Base-by-base conservation (phyloP, 2,113 vertebrate genomes). In the Tragelaphus strepsiceros region DNA sequence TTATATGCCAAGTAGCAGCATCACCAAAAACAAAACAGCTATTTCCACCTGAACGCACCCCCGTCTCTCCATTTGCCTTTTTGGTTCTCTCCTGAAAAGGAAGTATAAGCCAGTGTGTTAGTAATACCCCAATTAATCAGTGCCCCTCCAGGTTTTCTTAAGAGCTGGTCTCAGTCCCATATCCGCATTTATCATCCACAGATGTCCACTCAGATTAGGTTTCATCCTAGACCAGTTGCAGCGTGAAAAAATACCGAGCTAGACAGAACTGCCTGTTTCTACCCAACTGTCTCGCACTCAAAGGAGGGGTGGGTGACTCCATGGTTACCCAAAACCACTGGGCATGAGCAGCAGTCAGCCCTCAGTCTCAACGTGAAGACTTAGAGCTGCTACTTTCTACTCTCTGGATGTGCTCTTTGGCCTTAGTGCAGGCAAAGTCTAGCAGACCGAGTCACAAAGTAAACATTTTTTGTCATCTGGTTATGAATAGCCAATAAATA, bases 141-240 rank as follows among this genome's bases (percentile, higher is more conserved):
- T 87, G 13, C 49, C 19, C 53, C 22, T 4, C 6, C 32, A 30
- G 3, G 6, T 15, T 54, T n/a, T 35, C 32, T 53, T 58, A 58
- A 54, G 21, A 61, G 1, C 97, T 96, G 99, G 99, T 99, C 99
- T 99, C 99, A 99, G 99, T 99, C 99, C 99, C 99, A 99, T 99
- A 99, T 99, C 99, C 99, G 99, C 99, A 98, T 98, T 98, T 88
- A 98, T 99, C 99, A 99, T 99, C 99, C 99, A 99, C 9, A 98
- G 98, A 99, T 99, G 99, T 98, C 97, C 93, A 96, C 86, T 97
- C 87, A 98, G 87, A 98, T 91, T 61, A 61, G 80, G 83, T 26
- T 7, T 99, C 99, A 99, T 99, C 99, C 98, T 96, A 1, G 99
- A 99, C 99, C 99, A 99, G 98, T 49, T 58, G 64, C 9, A 56